A percentile compares a stretch with the other conserved stretches of the same genome.
phyloP scores from a whole-genome alignment of 2,888 invertebrate species.

The Cataglyphis livida region DNA sequence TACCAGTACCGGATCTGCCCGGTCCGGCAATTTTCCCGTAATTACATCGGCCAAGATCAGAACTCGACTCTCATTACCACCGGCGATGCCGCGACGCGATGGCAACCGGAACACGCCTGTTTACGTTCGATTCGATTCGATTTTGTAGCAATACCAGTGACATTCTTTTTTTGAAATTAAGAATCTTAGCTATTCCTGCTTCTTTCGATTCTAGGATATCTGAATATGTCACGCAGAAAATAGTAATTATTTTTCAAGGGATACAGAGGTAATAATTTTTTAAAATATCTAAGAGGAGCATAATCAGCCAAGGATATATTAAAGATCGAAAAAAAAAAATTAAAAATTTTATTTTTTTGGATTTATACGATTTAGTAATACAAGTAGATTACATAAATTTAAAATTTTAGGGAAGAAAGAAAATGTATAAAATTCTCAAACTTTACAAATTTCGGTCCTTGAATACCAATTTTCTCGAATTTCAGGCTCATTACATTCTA shows the following conservation, averaged over 20 bases:
- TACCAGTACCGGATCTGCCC: background rate
- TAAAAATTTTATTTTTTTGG: background rate
- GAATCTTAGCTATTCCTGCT: background rate
- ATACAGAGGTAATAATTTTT: background rate
- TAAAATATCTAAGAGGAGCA: background rate
- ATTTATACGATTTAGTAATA: constrained; percentile 9
- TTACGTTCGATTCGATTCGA: background rate
- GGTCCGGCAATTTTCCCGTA: constrained; percentile 69
- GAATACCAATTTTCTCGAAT: background rate
- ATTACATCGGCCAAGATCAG: constrained; percentile 75
- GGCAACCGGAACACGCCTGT: background rate
- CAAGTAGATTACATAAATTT: background rate
- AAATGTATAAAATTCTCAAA: constrained; percentile 7
- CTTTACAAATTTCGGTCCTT: constrained; percentile 6
- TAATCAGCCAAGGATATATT: background rate
- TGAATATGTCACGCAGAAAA: background rate
- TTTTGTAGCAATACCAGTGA: background rate
- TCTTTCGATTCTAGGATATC: background rate
- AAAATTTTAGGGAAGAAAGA: background rate
- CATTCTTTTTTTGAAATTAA: background rate
- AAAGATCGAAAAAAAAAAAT: background rate
- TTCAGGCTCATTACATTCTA: constrained; percentile 7
- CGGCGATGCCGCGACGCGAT: background rate
- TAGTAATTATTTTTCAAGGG: background rate
- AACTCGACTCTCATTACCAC: constrained; percentile 66